phyloP scores from a whole-genome alignment of 1,140 invertebrate species.

The Leucophenga varia region DNA sequence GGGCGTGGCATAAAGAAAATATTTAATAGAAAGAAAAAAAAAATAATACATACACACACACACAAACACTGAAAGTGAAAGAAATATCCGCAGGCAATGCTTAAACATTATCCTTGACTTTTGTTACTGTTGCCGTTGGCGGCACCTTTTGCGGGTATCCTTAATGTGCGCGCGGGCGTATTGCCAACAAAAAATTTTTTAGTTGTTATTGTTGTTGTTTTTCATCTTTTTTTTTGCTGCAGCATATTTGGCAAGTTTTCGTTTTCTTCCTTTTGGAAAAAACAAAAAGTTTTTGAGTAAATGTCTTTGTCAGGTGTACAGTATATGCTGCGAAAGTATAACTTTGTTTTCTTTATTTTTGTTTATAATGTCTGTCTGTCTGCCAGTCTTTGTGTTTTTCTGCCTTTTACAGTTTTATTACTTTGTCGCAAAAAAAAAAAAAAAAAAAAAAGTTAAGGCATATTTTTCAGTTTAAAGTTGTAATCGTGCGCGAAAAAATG shows the following conservation, averaged over 20 bases:
- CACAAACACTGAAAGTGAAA: conserved; percentile 33
- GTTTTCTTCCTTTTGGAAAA: too few species aligned
- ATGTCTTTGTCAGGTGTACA: conserved; percentile 53
- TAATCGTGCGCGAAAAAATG: conserved; percentile 27
- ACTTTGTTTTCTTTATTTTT: too few species aligned
- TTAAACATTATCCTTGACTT: conserved; percentile 47
- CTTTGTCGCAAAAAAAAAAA: conserved; percentile 29
- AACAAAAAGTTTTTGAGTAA: conserved; percentile 54
- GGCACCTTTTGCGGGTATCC: conserved; percentile 42
- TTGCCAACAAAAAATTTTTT: conserved; percentile 43
- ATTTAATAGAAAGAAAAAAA: neutral
- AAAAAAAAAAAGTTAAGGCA: conserved; percentile 6
- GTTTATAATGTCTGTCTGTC: too few species aligned
- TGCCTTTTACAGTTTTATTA: conserved; percentile 45
- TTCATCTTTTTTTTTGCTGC: too few species aligned
- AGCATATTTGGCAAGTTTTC: too few species aligned
- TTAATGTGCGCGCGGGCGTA: conserved; percentile 39
- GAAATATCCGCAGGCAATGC: conserved; percentile 39
- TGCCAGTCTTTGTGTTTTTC: too few species aligned
- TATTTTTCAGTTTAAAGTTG: conserved; percentile 3
- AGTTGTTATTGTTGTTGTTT: conserved; percentile 20
- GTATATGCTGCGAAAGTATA: too few species aligned
- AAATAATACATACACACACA: conserved; percentile 29
- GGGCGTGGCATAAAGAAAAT: conserved; percentile 4
- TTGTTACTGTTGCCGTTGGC: conserved; percentile 40